Percentiles rank a stretch among this genome's conserved stretches.
Evolutionary conservation across 2,113 vertebrate species (phyloP).

Genomic region (Gymnarchus niloticus): DNA sequence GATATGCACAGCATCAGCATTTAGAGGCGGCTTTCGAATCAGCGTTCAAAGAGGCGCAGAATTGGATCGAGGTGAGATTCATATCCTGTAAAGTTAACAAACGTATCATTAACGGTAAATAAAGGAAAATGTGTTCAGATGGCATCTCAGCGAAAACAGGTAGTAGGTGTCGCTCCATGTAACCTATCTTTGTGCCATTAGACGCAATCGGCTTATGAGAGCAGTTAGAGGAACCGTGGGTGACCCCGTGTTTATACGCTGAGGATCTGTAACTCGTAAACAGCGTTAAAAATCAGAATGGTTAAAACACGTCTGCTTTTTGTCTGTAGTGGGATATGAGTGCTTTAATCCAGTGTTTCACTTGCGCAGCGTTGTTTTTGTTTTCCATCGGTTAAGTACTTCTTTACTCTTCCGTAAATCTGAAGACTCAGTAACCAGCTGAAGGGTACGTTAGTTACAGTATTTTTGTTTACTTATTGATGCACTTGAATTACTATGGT

Average conservation of each 20-base stretch:
- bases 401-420: no score
- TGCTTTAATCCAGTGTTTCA: background rate
- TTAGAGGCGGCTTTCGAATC: constrained; percentile 65
- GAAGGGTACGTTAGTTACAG: no score
- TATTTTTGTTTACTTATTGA: background rate
- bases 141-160: background rate
- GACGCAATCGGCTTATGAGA: background rate
- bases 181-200: background rate
- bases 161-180: background rate
- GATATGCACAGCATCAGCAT: constrained; percentile 58
- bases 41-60: constrained; percentile 81
- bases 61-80: constrained; percentile 87
- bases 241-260: background rate
- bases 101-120: background rate
- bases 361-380: background rate
- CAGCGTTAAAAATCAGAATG: background rate
- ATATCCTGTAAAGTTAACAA: background rate
- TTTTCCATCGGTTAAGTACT: background rate
- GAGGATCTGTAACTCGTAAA: background rate
- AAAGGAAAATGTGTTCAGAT: background rate
- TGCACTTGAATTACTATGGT: background rate
- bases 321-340: background rate
- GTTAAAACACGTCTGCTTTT: background rate
- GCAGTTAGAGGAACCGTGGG: background rate
- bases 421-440: no score